These are phyloP conservation scores for Otis tarda DNA, from an alignment of 2,113 vertebrate species.

Conservation along the genomic window DNA sequence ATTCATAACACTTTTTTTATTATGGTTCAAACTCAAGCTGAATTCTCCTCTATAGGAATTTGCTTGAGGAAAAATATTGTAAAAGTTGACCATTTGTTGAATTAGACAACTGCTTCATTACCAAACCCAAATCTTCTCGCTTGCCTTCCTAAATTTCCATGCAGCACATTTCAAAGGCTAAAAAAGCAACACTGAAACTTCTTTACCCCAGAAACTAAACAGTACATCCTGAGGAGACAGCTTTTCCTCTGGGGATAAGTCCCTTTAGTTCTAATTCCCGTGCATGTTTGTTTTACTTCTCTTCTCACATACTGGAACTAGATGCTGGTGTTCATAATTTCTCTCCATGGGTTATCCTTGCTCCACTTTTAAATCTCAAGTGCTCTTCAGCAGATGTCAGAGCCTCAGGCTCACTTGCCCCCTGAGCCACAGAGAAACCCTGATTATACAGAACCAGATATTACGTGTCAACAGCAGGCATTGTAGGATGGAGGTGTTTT, in stretches of 20 bases:
- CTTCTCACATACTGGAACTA: not conserved
- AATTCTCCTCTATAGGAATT: not conserved
- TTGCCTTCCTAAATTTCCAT: not conserved
- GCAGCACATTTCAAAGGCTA: not conserved
- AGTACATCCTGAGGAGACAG: not conserved
- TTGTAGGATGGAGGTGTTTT: not conserved
- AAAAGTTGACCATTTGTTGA: not conserved
- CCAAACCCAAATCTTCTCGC: not conserved
- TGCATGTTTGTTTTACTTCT: not conserved
- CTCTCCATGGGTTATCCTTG: not conserved
- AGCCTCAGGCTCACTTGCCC: conserved; percentile 26
- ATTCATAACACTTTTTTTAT: not conserved
- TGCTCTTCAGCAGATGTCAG: conserved; percentile 12
- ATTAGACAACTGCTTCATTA: not conserved
- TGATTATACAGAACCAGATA: conserved; percentile 42
- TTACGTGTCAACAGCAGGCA: conserved; percentile 25
- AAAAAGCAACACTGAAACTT: not conserved
- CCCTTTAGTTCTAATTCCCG: not conserved
- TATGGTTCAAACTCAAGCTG: not conserved
- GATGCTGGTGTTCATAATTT: not conserved
- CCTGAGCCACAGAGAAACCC: conserved; percentile 44
- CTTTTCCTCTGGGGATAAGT: not conserved
- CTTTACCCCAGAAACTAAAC: not conserved
- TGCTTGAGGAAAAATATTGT: not conserved
- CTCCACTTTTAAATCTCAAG: not conserved